Conservation (phyloP, 2,797 vertebrate genomes). For the Anolis apletophallus region DNA sequence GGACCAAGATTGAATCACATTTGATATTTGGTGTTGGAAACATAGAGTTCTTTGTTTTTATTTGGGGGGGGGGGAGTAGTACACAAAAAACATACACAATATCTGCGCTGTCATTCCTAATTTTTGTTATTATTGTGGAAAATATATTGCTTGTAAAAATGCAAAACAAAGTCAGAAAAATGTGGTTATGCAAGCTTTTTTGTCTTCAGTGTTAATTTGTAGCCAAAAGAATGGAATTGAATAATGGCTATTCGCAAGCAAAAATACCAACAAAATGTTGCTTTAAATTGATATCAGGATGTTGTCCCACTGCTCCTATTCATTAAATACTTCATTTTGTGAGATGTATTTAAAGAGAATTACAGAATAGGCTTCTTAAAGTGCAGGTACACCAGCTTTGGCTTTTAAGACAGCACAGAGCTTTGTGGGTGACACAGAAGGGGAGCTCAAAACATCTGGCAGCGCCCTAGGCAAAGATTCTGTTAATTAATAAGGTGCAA, state of each 20-base stretch:
- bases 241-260: slow-evolving; percentile 17
- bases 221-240: slow-evolving; percentile 19
- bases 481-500: neutral
- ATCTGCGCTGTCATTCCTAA: slow-evolving; percentile 12
- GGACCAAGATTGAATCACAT: neutral
- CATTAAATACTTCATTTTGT: neutral
- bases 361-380: neutral
- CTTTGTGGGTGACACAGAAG: neutral
- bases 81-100: slow-evolving; percentile 1
- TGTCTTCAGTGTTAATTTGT: slow-evolving; percentile 8
- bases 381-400: slow-evolving; percentile 7
- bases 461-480: neutral
- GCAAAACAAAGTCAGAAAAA: slow-evolving; percentile 5
- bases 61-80: neutral
- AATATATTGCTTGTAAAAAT: slow-evolving; percentile 24
- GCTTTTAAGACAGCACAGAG: slow-evolving; percentile 12
- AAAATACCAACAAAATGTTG: slow-evolving; percentile 17
- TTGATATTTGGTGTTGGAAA: neutral
- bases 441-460: neutral
- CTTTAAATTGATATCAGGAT: slow-evolving; percentile 14
- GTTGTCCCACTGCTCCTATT: slow-evolving; percentile 1
- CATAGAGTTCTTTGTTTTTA: neutral
- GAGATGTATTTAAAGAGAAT: slow-evolving; percentile 16
- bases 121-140: neutral
- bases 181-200: neutral